Evolutionary conservation across 2,888 invertebrate genomes (phyloP), one percentile per base, ranked within the genome.

Genomic region (Unio pictorum): DNA sequence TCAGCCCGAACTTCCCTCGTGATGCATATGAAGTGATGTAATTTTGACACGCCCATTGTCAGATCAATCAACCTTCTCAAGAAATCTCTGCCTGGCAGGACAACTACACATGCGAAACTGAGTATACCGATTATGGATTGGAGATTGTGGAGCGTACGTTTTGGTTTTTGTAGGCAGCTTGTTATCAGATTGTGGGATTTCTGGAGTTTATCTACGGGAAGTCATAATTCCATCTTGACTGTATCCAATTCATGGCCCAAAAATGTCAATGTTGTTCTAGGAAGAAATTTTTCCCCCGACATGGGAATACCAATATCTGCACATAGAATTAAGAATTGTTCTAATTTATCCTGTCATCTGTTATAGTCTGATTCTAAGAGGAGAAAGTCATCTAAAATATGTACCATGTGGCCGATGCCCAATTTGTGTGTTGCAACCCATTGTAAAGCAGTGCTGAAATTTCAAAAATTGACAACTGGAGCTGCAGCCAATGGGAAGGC

Each of bases 161-260:
- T 75, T 4, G 62, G 6, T 0, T 45, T 18, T 2, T 55, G 20
- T 11, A 11, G 3, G 23, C 66, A 28, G 1, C 68, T 18, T 54
- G 66, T 71, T 2, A 8, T 4, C 0, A 73, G 55, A 55, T 75
- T 23, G 23, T 23, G 72, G 23, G 70, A 68, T 5, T 1, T 15
- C 23, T 73, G 75, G 5, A 77, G 55, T 5, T 71, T 55, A 7
- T 68, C 73, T 20, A 23, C 23, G 23, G 23, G 23, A 23, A 23
- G 23, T 23, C 23, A 0, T 23, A 23, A 23, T 0, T 64, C 71
- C 71, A 73, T 74, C 1, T 7, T 18, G 1, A 54, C 57, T 15
- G 73, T 71, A 55, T 73, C 74, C 17, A 74, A 56, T 66, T 74
- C 74, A 6, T 73, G 23, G 54, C 75, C 71, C 68, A 71, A 64